These are phyloP conservation scores for Lonchura striata DNA, from an alignment of 2,113 vertebrate genomes.

Conservation along the genomic window DNA sequence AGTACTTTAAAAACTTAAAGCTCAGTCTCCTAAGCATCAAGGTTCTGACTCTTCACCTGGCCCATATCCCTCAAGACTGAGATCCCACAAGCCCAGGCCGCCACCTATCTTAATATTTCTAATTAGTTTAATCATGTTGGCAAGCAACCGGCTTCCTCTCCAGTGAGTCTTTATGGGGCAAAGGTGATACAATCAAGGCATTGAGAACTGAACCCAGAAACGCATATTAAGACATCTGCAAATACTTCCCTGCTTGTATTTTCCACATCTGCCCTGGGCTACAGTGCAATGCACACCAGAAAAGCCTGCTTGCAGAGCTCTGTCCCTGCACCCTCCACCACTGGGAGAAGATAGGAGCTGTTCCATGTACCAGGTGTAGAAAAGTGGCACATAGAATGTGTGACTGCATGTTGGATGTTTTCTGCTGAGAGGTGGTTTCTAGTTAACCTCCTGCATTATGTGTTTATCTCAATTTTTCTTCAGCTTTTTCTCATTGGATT, in stretches of 20 bases:
- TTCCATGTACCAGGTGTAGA: not conserved
- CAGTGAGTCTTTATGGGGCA: not conserved
- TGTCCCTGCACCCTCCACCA: not conserved
- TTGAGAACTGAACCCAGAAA: not conserved
- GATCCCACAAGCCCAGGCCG: not conserved
- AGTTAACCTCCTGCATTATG: not conserved
- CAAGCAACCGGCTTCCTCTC: not conserved
- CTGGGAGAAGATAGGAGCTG: not conserved
- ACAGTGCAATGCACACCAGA: no score
- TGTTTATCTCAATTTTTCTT: not conserved
- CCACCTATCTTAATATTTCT: not conserved
- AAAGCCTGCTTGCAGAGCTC: not conserved
- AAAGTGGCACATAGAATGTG: not conserved
- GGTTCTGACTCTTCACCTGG: not conserved
- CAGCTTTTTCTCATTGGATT: not conserved
- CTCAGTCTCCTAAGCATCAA: not conserved
- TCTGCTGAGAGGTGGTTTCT: not conserved
- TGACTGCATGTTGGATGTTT: not conserved
- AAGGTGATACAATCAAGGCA: not conserved
- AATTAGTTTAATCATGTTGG: not conserved
- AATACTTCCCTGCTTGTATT: not conserved
- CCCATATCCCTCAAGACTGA: not conserved
- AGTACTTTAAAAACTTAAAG: not conserved
- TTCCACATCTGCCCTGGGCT: not conserved
- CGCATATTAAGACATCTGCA: not conserved